phyloP scores from a whole-genome alignment of 2,113 vertebrate species.

The Paradoxurus hermaphroditus region DNA sequence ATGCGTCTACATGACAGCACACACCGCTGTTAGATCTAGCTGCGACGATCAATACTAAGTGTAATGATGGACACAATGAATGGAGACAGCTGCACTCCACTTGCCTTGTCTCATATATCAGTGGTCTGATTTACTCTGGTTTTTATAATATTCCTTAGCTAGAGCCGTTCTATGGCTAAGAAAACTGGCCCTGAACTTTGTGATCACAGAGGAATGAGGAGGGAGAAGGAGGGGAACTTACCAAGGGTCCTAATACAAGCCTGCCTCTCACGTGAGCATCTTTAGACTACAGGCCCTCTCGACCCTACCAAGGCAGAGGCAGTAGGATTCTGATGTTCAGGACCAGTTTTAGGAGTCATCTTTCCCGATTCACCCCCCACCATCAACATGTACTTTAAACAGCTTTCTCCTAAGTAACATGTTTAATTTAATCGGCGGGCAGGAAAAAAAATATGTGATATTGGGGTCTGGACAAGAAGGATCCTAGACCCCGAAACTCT shows the following conservation, averaged over 20 bases:
- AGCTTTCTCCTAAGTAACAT: neutral
- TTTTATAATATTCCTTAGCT: neutral
- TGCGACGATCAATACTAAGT: neutral
- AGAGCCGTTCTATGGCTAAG: neutral
- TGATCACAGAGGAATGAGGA: neutral
- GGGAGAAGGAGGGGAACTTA: neutral
- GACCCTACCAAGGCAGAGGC: neutral
- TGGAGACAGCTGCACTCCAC: conserved; percentile 17
- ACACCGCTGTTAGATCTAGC: neutral
- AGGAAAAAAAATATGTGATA: neutral
- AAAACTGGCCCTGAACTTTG: neutral
- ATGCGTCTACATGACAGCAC: neutral
- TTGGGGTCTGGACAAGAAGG: neutral
- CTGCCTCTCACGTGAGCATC: rapidly evolving
- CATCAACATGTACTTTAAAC: neutral
- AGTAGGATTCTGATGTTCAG: neutral
- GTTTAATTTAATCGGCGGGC: neutral
- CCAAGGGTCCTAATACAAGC: neutral
- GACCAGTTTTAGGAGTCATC: neutral
- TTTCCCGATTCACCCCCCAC: neutral
- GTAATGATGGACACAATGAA: neutral
- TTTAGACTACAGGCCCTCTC: no score
- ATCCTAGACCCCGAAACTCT: neutral
- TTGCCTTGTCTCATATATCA: neutral
- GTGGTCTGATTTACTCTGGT: neutral